Base-by-base conservation (phyloP, 2,888 invertebrate genomes). In the Trissolcus japonicus region DNA sequence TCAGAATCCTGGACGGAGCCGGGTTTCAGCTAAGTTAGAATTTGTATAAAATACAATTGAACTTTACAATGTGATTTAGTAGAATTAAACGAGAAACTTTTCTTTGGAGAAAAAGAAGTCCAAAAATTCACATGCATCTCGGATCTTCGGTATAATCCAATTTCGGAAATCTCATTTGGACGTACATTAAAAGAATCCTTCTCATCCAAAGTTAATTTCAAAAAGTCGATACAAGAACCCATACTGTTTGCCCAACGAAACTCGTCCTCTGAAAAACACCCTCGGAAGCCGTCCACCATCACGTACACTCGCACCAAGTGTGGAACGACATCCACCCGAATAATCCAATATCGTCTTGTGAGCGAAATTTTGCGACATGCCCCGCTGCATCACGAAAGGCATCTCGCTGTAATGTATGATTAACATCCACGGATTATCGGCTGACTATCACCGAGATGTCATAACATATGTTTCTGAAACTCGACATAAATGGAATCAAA, bases 271-370 rank as follows among this genome's bases (percentile, higher is more conserved):
- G 56, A 46, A 73, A 35, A 65, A 66, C 46, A 67, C 67, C 74
- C 51, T 56, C 11, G 43, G 50, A 46, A 63, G 68, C 41, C 41
- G 57, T 60, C 51, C 13, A 9, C 43, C 65, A 65, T 59, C 75
- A 69, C 68, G 75, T 75, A 69, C 75, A 35, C 59, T 63, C 55
- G 48, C 51, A 62, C 67, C 57, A 62, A 62, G 61, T 35, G 35
- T 35, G 25, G 25, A 17, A 6, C 57, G 68, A 63, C 68, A 51
- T 54, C 75, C 19, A 57, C 21, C 67, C 62, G 61, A 75, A 75
- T 75, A 68, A 68, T 75, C 68, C 75, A 75, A 69, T 75, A 75
- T 65, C 63, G 65, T 69, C 63, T 63, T 59, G 43, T 41, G 69
- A 59, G 25, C 69, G 51, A 76, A 76, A 69, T 59, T 69, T 62